Conservation (phyloP, 2,888 invertebrate genomes). For the Ashinkailepas kermadecensis region DNA sequence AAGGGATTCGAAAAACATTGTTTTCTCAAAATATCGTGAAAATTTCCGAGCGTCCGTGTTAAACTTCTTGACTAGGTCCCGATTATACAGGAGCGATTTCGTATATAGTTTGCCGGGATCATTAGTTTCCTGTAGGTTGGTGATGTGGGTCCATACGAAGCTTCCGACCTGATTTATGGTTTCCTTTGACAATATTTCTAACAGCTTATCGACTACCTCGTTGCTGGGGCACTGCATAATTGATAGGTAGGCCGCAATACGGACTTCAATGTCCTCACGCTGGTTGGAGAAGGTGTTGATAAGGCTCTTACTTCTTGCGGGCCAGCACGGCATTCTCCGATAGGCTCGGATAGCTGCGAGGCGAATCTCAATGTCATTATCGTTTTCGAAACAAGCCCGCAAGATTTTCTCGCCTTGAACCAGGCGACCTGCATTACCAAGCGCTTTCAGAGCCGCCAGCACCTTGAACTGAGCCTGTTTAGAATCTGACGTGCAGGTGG, state of each 20-base stretch:
- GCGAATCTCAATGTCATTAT: constrained; percentile 61
- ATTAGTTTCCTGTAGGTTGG: constrained; percentile 70
- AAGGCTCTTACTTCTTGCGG: constrained; percentile 32
- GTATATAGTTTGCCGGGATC: constrained; percentile 70
- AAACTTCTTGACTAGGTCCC: constrained; percentile 68
- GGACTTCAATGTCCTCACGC: constrained; percentile 67
- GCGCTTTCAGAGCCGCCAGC: constrained; percentile 68
- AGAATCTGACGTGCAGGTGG: constrained; percentile 35
- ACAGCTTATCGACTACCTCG: constrained; percentile 61
- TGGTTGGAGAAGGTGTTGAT: constrained; percentile 61
- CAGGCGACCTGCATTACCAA: constrained; percentile 78
- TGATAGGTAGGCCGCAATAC: constrained; percentile 79
- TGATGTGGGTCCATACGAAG: constrained; percentile 90
- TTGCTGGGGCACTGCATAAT: constrained; percentile 83
- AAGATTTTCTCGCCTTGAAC: constrained; percentile 53
- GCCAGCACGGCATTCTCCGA: constrained; percentile 44
- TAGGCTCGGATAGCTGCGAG: constrained; percentile 70
- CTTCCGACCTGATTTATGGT: constrained; percentile 87
- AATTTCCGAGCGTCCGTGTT: constrained; percentile 80
- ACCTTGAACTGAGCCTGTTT: constrained; percentile 44
- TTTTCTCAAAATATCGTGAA: constrained; percentile 82
- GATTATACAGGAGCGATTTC: constrained; percentile 73
- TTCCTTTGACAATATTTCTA: constrained; percentile 60
- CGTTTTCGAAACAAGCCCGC: constrained; percentile 54
- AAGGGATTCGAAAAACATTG: constrained; percentile 78